Evolutionary conservation across 2,888 invertebrate species (phyloP), one percentile per base, ranked within the genome.

Genomic region (Folsomia candida): DNA sequence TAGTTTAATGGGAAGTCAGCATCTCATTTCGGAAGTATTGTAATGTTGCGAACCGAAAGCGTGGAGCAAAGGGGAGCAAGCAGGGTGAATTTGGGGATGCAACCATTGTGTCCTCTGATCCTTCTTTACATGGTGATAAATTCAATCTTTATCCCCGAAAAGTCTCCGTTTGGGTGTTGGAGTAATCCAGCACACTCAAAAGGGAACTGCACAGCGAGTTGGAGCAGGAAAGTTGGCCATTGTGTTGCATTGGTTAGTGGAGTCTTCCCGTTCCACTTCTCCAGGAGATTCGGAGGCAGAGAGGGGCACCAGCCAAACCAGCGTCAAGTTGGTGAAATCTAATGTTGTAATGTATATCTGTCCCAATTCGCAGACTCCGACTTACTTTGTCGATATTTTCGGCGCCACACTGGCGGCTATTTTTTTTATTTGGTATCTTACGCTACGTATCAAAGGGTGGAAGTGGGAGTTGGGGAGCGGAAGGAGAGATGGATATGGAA

Each of bases 291-390:
- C 57, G 6, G 22, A 57, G n/a, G 57, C 4, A 20, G 6, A 6
- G n/a, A 29, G 29, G n/a, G 22, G 27, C 26, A 6, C n/a, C 28
- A 62, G 37, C 54, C 29, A 67, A 57, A 66, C 47, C 61, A 75
- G 72, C 70, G 70, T 72, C 72, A 72, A 75, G 72, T 72, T 69
- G 76, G 71, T 73, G 74, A 74, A 70, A 76, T 62, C 70, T 54
- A 54, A 54, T 54, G 54, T 54, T 54, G 54, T 54, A 54, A 54
- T 54, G 54, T 54, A 54, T 71, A 67, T 73, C 73, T 75, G 74
- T 75, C 77, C 74, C 73, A 75, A 75, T 77, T 77, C 77, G 77
- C 77, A 77, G 77, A 77, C 77, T 76, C 77, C 69, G 68, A 54
- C 54, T n/a, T 69, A 72, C 68, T 76, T 76, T 75, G 78, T 78